Conservation (phyloP, 2,113 vertebrate genomes). For the Ameiurus melas region DNA sequence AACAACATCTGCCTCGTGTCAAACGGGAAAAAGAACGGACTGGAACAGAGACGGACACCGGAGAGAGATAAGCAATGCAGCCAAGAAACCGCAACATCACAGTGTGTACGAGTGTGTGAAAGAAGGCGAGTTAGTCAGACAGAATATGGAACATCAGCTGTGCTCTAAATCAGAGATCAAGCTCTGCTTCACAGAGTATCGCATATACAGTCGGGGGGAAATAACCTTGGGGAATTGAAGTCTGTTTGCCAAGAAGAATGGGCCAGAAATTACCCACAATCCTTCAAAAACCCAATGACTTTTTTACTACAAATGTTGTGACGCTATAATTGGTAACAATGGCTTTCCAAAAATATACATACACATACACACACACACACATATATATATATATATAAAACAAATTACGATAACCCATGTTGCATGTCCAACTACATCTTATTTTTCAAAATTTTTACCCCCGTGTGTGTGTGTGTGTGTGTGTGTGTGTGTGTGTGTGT, state of each 20-base stretch:
- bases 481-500: neutral
- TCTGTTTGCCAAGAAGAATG: neutral
- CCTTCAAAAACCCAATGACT: neutral
- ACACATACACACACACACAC: too few relatives aligned
- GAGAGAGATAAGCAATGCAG: neutral
- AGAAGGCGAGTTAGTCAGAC: neutral
- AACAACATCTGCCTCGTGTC: slow-evolving; percentile 99
- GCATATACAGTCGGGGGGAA: neutral
- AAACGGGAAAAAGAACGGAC: slow-evolving; percentile 99
- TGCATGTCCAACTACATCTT: too few relatives aligned
- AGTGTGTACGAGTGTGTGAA: neutral
- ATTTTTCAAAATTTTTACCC: too few relatives aligned
- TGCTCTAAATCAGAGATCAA: neutral
- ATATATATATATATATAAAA: too few relatives aligned
- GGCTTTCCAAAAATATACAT: too few relatives aligned
- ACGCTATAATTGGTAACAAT: neutral
- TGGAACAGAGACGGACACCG: slow-evolving; percentile 59
- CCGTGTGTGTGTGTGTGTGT: too few relatives aligned
- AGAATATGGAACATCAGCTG: neutral
- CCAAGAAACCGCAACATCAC: neutral
- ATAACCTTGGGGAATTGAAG: neutral
- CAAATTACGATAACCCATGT: too few relatives aligned
- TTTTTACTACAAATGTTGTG: neutral
- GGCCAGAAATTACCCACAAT: neutral
- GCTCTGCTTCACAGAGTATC: neutral